These are phyloP conservation scores for Onychomys arenicola DNA, from an alignment of 2,797 vertebrate genomes.

Conservation along the genomic window DNA sequence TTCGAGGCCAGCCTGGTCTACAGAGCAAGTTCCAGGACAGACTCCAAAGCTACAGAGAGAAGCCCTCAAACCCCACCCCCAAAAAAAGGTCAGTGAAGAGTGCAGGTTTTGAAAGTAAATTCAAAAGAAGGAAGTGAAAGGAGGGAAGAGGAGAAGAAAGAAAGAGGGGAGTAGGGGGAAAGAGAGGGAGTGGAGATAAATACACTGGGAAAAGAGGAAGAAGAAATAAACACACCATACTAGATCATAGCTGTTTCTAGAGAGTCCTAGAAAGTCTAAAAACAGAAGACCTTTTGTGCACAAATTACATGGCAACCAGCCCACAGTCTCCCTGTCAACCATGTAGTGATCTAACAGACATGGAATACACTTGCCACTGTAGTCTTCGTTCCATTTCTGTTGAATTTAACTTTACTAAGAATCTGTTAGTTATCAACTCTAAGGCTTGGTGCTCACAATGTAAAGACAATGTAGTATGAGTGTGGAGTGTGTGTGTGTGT, in stretches of 20 bases:
- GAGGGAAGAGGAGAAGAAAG: rapidly evolving
- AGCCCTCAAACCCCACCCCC: too few species aligned
- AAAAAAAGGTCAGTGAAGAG: background rate
- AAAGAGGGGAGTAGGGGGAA: rapidly evolving
- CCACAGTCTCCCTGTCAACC: background rate
- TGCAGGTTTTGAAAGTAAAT: conserved; percentile 3
- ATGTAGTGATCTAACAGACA: background rate
- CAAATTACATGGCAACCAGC: conserved; percentile 43
- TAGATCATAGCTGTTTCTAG: background rate
- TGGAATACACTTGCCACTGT: background rate
- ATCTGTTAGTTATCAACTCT: conserved; percentile 27
- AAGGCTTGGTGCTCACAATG: background rate
- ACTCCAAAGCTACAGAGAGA: too few species aligned
- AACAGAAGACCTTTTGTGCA: background rate
- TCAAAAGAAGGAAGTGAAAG: background rate
- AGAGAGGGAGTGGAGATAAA: background rate
- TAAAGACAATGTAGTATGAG: background rate
- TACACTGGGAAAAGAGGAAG: background rate
- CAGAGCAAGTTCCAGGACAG: too few species aligned
- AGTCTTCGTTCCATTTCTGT: conserved; percentile 25
- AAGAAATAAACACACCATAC: background rate
- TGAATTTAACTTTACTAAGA: conserved; percentile 62
- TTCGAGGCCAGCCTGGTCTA: too few species aligned
- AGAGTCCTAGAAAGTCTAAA: background rate
- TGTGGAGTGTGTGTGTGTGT: background rate